Evolutionary conservation across 2,888 invertebrate genomes (phyloP).

Genomic region (Lycia hirtaria): DNA sequence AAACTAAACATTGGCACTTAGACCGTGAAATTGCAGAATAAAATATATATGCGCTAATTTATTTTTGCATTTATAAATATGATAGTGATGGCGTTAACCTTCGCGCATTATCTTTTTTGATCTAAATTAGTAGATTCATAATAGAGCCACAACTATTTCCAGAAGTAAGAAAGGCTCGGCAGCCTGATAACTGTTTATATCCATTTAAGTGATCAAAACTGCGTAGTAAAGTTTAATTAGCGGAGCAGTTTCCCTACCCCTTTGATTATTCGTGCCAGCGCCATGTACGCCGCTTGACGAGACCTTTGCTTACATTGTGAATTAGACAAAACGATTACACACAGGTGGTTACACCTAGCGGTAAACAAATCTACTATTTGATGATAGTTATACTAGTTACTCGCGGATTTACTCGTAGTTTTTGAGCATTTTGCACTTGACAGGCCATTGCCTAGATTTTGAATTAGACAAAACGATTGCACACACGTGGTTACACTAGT

Average conservation of each 20-base stretch:
- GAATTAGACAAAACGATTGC: no score
- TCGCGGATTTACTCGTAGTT: neutral
- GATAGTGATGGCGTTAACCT: no score
- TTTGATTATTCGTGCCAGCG: conserved; percentile 43
- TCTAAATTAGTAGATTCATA: neutral
- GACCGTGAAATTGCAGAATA: no score
- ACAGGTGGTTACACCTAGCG: conserved; percentile 36
- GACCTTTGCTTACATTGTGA: conserved; percentile 37
- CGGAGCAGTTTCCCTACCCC: conserved; percentile 36
- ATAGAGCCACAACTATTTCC: neutral
- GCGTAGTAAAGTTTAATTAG: conserved; percentile 36
- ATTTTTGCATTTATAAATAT: no score
- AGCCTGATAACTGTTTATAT: conserved; percentile 18
- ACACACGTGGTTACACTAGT: no score
- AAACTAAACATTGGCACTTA: no score
- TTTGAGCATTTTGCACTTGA: no score
- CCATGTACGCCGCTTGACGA: conserved; percentile 40
- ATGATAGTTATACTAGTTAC: neutral
- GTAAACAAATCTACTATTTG: conserved; percentile 15
- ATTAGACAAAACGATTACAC: conserved; percentile 41
- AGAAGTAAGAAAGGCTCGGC: conserved; percentile 5
- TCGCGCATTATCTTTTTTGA: no score
- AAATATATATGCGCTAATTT: no score
- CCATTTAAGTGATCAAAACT: conserved; percentile 28
- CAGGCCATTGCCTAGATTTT: no score